Evolutionary conservation across 2,113 vertebrate species (phyloP), one percentile per base, ranked within the genome.

Genomic region (Istiophorus platypterus): DNA sequence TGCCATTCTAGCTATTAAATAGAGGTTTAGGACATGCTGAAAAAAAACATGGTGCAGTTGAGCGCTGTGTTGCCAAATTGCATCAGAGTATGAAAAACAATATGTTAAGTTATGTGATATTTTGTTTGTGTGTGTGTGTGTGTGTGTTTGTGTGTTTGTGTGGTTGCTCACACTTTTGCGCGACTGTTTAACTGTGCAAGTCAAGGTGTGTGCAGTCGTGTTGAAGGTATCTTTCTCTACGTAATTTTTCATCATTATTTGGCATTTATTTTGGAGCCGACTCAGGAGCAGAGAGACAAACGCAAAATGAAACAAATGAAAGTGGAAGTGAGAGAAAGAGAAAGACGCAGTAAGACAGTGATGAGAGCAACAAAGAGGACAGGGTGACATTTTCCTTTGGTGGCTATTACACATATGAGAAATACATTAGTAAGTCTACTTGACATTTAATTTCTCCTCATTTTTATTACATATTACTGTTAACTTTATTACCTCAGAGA

Each of bases 211-310:
- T 49, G 29, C 39, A 56, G 51, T 67, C 24, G 5, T 76, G 37
- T 68, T 68, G 22, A 68, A 58, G 57, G 56, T 62, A 82, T 52
- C 61, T 72, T 85, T 70, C 70, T 64, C 22, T 20, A 17, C 63
- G 18, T 77, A 29, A 84, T 86, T 69, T 78, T 85, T 78, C 82
- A 72, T 20, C 82, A 88, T 86, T 88, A 80, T 84, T 82, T 86
- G 75, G 27, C 86, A 88, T 88, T 90, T 82, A 64, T 75, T 57
- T 67, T 31, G 13, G 51, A 78, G 81, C 37, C 51, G 87, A 82
- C 76, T 88, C 70, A 73, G 47, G 71, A 56, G 8, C 13, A 70
- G 26, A 56, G 27, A 77, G 29, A 66, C n/a, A 67, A 84, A 70
- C 71, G 17, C 24, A 57, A 74, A 76, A 76, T 39, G 31, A 68